These are phyloP conservation scores for Alaudala cheleensis DNA, from an alignment of 2,113 vertebrate species.

Conservation along the genomic window DNA sequence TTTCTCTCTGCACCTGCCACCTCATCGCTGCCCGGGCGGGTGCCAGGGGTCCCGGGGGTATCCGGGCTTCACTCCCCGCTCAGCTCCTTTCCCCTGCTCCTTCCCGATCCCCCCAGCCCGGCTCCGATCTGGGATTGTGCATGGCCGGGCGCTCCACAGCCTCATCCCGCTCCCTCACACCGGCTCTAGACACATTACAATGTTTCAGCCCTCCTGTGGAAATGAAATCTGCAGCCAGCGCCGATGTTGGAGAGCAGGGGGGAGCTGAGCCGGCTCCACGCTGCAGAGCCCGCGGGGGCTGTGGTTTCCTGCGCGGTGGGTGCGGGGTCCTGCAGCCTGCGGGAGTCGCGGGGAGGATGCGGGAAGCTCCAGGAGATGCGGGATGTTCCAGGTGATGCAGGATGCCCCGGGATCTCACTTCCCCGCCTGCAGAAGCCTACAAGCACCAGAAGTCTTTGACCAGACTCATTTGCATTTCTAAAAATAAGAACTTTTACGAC, in stretches of 20 bases:
- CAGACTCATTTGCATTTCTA: background rate
- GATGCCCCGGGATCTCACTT: background rate
- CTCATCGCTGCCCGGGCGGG: background rate
- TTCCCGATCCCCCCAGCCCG: background rate
- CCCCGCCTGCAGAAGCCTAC: accelerated
- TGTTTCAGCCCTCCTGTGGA: background rate
- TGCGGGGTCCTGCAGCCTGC: background rate
- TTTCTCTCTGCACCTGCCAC: no score
- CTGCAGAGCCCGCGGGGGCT: background rate
- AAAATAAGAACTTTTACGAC: background rate
- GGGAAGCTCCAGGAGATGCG: background rate
- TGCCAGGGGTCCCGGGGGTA: background rate
- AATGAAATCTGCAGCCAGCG: accelerated
- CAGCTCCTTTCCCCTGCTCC: background rate
- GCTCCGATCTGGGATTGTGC: background rate
- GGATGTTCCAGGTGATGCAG: background rate
- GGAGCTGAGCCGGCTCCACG: accelerated
- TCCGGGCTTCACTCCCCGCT: background rate
- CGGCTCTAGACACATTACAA: background rate
- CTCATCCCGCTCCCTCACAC: background rate
- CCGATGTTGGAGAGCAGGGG: accelerated
- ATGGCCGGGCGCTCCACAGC: background rate
- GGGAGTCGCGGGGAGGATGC: background rate
- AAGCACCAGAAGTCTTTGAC: background rate
- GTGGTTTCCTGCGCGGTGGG: background rate